Evolutionary conservation across 2,797 vertebrate genomes (phyloP).

Genomic region (Danio aesculapii): DNA sequence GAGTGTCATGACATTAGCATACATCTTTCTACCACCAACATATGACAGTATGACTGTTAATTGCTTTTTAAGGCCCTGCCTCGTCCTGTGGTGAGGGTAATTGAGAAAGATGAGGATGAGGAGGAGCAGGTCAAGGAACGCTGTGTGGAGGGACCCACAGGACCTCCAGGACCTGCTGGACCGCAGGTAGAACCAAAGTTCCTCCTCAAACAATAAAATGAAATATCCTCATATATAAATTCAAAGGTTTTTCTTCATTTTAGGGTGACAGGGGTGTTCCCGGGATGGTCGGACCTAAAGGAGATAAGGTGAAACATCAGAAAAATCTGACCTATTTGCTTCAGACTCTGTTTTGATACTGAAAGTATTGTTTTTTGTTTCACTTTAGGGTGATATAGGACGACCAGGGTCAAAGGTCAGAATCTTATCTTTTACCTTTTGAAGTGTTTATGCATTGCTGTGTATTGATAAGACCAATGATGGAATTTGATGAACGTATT

Average conservation of each 20-base stretch:
- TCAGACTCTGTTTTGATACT: background rate
- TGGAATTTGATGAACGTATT: background rate
- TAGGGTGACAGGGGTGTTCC: slow-evolving; percentile 48
- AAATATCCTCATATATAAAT: background rate
- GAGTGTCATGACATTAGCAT: slow-evolving; percentile 9
- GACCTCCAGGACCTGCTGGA: slow-evolving; percentile 50
- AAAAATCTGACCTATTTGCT: background rate
- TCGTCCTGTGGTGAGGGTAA: slow-evolving; percentile 8
- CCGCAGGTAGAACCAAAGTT: slow-evolving; percentile 28
- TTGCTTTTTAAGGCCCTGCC: slow-evolving; percentile 21
- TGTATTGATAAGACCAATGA: background rate
- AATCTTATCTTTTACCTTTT: slow-evolving; percentile 8
- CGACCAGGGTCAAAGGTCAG: slow-evolving; percentile 60
- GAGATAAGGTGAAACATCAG: slow-evolving; percentile 46
- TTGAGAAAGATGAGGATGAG: slow-evolving; percentile 27
- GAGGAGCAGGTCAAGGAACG: background rate
- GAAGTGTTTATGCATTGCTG: background rate
- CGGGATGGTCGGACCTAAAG: slow-evolving; percentile 53
- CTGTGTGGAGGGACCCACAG: slow-evolving; percentile 48
- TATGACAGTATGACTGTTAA: background rate
- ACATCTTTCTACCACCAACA: background rate
- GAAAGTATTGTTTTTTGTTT: background rate
- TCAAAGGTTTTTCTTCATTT: slow-evolving; percentile 24
- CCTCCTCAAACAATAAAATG: background rate
- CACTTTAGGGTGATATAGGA: slow-evolving; percentile 53